phyloP scores from a whole-genome alignment of 2,113 vertebrate species.

The Esox niger region DNA sequence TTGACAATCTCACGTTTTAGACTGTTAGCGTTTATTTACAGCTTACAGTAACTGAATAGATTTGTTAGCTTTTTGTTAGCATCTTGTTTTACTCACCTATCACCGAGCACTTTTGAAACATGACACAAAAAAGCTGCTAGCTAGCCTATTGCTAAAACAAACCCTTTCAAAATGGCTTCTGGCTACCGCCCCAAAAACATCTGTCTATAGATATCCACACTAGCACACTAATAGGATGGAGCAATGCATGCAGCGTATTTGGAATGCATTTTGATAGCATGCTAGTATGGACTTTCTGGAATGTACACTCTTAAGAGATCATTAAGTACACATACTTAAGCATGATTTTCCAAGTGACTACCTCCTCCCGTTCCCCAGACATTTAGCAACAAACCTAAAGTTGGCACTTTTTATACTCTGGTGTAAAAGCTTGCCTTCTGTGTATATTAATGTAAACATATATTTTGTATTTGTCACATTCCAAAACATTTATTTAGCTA shows the following conservation, averaged over 20 bases:
- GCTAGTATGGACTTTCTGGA: too few relatives aligned
- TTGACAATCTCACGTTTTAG: too few relatives aligned
- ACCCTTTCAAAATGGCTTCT: neutral
- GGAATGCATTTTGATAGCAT: too few relatives aligned
- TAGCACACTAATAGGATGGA: too few relatives aligned
- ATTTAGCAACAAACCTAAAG: conserved; percentile 27
- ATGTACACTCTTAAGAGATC: conserved; percentile 10
- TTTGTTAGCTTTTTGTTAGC: too few relatives aligned
- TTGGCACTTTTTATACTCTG: conserved; percentile 41
- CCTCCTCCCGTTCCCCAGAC: conserved; percentile 16
- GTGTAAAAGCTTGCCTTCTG: conserved; percentile 23
- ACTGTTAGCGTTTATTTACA: too few relatives aligned
- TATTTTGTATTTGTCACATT: conserved; percentile 14
- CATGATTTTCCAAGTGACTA: conserved; percentile 21
- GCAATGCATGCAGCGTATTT: too few relatives aligned
- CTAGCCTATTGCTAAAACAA: conserved; percentile 22
- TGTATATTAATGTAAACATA: conserved; percentile 52
- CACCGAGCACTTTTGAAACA: conserved; percentile 20
- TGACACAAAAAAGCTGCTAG: conserved; percentile 14
- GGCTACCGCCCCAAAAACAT: neutral
- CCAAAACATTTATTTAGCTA: conserved; percentile 22
- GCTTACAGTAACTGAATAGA: too few relatives aligned
- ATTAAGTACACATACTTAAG: conserved; percentile 29
- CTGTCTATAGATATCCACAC: conserved; percentile 5
- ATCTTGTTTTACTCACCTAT: neutral